Evolutionary conservation across 2,888 invertebrate genomes (phyloP).

Genomic region (Ferrisia virgata): DNA sequence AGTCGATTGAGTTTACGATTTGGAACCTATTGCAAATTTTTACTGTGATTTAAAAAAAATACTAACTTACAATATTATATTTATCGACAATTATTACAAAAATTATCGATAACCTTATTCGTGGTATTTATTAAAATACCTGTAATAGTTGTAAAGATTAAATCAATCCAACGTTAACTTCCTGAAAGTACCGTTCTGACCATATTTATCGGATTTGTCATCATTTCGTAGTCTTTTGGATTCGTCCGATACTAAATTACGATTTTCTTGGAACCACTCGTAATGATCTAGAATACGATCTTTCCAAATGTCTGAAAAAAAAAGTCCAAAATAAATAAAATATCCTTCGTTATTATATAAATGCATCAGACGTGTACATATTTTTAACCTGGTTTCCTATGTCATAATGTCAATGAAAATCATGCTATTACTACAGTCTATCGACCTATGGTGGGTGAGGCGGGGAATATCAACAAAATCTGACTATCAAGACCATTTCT

Average conservation of each 20-base stretch:
- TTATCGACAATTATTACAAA: neutral
- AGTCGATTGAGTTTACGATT: neutral
- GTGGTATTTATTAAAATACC: neutral
- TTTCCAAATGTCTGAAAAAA: constrained; percentile 49
- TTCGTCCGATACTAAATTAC: constrained; percentile 46
- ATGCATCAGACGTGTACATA: no score
- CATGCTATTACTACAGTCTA: no score
- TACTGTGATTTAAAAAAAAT: neutral
- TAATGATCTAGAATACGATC: constrained; percentile 48
- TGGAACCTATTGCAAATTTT: neutral
- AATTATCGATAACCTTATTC: neutral
- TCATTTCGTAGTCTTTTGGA: constrained; percentile 30
- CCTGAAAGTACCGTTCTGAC: constrained; percentile 49
- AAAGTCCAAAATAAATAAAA: no score
- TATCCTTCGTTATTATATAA: no score
- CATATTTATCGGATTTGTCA: constrained; percentile 9
- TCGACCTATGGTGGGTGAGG: no score
- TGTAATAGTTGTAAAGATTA: constrained; percentile 60
- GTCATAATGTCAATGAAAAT: no score
- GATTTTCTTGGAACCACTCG: constrained; percentile 49
- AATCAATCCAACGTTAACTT: constrained; percentile 50
- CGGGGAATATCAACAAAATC: no score
- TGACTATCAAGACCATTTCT: no score
- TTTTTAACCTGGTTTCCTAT: no score
- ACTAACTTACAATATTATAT: neutral